phyloP scores from a whole-genome alignment of 2,113 vertebrate species.

The Climacteris rufus region DNA sequence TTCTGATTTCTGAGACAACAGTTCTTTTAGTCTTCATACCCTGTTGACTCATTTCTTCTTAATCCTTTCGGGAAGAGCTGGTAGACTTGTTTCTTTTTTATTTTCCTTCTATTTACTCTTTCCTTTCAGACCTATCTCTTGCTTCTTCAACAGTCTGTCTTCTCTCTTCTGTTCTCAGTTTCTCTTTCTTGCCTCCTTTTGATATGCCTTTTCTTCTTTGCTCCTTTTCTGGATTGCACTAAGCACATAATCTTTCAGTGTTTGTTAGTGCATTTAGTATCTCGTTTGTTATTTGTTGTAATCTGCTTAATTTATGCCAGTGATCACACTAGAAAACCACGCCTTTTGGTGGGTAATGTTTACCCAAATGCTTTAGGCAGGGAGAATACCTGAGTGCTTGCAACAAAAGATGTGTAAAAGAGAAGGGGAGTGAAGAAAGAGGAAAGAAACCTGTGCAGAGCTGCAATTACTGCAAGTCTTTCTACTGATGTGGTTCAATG shows the following conservation, averaged over 20 bases:
- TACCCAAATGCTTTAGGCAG: background rate
- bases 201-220: background rate
- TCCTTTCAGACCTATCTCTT: background rate
- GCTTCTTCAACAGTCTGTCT: background rate
- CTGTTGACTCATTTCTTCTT: background rate
- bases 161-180: background rate
- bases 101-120: background rate
- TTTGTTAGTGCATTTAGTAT: background rate
- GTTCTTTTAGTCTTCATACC: background rate
- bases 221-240: background rate
- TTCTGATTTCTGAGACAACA: background rate
- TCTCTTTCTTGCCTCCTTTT: background rate
- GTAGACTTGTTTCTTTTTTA: background rate
- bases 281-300: background rate
- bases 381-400: background rate
- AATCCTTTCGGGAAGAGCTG: background rate
- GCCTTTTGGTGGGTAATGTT: background rate
- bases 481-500: background rate
- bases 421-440: background rate
- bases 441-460: background rate
- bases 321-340: background rate
- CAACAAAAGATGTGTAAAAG: background rate
- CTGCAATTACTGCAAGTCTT: constrained; percentile 14
- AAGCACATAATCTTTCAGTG: background rate
- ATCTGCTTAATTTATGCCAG: background rate